phyloP scores from a whole-genome alignment of 1,140 invertebrate species.

The Bombus sibiricus region DNA sequence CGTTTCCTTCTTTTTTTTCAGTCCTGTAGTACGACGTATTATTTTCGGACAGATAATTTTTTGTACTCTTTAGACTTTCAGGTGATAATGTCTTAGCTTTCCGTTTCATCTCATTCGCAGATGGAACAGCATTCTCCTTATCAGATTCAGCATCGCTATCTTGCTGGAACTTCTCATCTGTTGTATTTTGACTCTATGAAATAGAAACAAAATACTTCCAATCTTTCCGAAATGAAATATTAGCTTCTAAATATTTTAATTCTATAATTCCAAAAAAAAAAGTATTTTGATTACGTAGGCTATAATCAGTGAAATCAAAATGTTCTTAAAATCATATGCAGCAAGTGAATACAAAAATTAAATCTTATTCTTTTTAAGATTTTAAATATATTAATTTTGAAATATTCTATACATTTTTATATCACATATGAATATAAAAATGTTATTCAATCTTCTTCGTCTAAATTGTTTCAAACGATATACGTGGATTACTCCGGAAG shows the following conservation, averaged over 20 bases:
- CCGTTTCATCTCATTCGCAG: conserved; percentile 27
- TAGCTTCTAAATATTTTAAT: not conserved
- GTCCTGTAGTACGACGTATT: not conserved
- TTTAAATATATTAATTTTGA: not conserved
- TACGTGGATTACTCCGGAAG: no score
- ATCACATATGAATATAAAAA: not conserved
- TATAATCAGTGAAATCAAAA: not conserved
- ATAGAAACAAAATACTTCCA: not conserved
- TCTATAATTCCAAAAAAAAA: not conserved
- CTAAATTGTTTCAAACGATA: no score
- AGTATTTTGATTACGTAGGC: not conserved
- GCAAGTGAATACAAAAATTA: no score
- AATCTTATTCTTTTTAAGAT: not conserved
- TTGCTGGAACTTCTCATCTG: not conserved
- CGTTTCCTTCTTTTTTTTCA: not conserved
- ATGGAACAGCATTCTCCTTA: conserved; percentile 66
- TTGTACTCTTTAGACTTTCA: conserved; percentile 17
- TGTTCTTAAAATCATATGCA: not conserved
- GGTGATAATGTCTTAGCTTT: conserved; percentile 33
- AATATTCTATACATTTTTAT: not conserved
- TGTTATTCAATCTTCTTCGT: no score
- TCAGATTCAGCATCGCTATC: conserved; percentile 61
- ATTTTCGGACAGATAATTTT: not conserved
- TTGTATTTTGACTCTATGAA: not conserved
- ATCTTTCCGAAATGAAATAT: not conserved